Base-by-base conservation (phyloP, 2,888 invertebrate genomes). In the Eucriotettix oculatus region DNA sequence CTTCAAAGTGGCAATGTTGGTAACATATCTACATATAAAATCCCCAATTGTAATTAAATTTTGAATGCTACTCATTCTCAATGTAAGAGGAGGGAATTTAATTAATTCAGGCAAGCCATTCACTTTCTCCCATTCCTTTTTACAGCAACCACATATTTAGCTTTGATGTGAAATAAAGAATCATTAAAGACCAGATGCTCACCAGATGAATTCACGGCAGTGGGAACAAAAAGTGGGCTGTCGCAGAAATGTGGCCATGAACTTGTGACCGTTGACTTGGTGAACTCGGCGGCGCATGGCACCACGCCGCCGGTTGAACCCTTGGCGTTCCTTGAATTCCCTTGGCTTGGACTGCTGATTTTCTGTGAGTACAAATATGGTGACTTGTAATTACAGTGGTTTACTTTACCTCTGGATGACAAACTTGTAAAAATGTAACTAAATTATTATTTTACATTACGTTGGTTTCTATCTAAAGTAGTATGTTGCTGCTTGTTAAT, bases 191-290 rank as follows among this genome's bases (percentile, higher is more conserved):
- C 29, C 29, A 29, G 29, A 29, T 29, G 3, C 29, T 29, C 29
- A 94, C 98, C 98, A 98, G 74, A 99, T 98, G 77, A 99, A 99
- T 78, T 97, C 96, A 68, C 90, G 86, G 79, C 99, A 99, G 78
- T 97, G 95, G 72, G 96, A 96, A 82, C 99, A 99, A 80, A 99
- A 99, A 68, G 98, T 98, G 66, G 98, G 98, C 77, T 99, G 99
- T 58, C 95, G 84, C 70, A 99, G 83, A 78, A 95, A 96, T 66
- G 98, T 97, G 66, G 98, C 98, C 98, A 99, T 98, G 78, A 99
- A 99, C 79, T 99, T 99, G 82, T 99, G 99, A 56, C 97, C 98
- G 76, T 91, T 96, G 66, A 86, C 84, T 80, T 98, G 95, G 78
- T 99, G 99, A 68, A 99, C 95, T 68, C 96, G 85, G 64, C 98